These are phyloP conservation scores for Ectemnius continuus DNA, from an alignment of 2,888 invertebrate genomes.

Conservation along the genomic window DNA sequence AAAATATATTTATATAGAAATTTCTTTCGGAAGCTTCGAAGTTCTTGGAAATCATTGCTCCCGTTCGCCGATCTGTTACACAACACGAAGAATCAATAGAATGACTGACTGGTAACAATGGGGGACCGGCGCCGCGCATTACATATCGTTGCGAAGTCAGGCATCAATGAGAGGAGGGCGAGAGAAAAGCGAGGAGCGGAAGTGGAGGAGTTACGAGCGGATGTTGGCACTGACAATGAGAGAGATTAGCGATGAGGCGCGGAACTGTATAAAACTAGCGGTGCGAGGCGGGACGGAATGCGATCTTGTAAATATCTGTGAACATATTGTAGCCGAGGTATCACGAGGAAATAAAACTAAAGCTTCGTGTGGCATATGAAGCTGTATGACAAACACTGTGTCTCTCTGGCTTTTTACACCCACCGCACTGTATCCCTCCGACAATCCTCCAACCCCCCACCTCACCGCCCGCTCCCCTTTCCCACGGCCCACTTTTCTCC, in stretches of 20 bases:
- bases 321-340: slow-evolving; percentile 55
- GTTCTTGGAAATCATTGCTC: no score
- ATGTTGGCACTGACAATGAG: slow-evolving; percentile 11
- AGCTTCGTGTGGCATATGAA: slow-evolving; percentile 53
- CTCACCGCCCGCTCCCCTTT: no score
- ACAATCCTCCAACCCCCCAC: no score
- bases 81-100: no score
- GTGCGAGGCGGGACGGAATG: slow-evolving; percentile 27
- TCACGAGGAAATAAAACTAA: slow-evolving; percentile 54
- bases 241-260: slow-evolving; percentile 17
- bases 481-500: no score
- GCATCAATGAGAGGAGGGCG: neutral
- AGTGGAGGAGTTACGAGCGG: neutral
- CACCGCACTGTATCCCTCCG: neutral
- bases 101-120: no score
- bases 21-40: no score
- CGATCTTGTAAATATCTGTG: slow-evolving; percentile 60
- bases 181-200: neutral
- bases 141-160: neutral
- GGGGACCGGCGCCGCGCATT: no score
- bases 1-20: no score
- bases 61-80: no score
- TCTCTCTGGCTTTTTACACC: neutral
- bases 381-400: slow-evolving; percentile 42
- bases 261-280: slow-evolving; percentile 49